Base-by-base conservation (phyloP, 1,140 invertebrate genomes). In the Ips typographus region DNA sequence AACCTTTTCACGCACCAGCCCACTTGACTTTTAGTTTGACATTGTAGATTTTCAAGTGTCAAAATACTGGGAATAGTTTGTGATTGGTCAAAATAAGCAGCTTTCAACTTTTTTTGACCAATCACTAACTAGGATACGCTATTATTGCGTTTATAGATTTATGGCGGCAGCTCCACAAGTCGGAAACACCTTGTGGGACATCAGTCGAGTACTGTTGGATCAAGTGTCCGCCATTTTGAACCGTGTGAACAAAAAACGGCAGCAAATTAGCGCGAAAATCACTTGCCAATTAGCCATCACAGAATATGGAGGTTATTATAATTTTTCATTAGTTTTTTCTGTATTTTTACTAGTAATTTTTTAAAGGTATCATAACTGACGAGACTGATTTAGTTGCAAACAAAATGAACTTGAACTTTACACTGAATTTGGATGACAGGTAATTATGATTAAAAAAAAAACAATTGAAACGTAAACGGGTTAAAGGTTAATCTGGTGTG, bases 271-370 rank as follows among this genome's bases (percentile, higher is more conserved):
- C 69, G 85, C 87, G 22, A 86, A 84, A 77, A 85, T 91, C 63
- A 85, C 85, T 8, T 91, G 88, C 75, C 87, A 89, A 74, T 77
- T 91, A 37, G 88, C 86, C 3, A 86, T 91, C 52, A 89, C 87
- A 8, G 88, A 91, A 78, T 89, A 88, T 72, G 79, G 82, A 74
- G 80, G 83, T 56, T 56, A 8, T 37, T 56, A 7, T 8, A 39
- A 2, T 56, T 2, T 56, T 55, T 3, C 1, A 37, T 65, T 40
- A 65, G 41, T 1, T 44, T 49, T 49, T 49, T 1, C 3, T 8
- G 44, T 22, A 22, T 22, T 22, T 22, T 22, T 22, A 22, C 22
- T 22, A 22, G 0, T 22, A 22, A 22, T 59, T 8, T 55, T 55
- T 55, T 47, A 6, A 47, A 47, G n/a, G 74, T 71, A 80, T 58